A percentile compares a stretch with the other conserved stretches of the same genome.
Conservation (phyloP, 2,888 invertebrate genomes). For the Callimorpha dominula region DNA sequence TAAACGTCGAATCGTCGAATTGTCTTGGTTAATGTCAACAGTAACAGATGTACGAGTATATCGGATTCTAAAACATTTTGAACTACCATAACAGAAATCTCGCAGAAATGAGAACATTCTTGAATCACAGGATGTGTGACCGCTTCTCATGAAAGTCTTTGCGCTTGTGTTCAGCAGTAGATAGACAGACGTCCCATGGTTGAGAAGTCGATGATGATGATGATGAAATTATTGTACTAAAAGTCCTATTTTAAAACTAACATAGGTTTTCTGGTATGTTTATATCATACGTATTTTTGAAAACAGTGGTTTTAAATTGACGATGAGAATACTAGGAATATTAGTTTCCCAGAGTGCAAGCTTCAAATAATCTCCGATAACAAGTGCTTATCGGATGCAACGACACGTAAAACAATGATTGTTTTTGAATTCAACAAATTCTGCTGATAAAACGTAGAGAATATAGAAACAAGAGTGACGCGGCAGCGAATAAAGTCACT, state of each 20-base stretch:
- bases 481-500: background rate
- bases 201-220: too few species aligned
- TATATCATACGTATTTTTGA: background rate
- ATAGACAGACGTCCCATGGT: too few species aligned
- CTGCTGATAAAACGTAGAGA: background rate
- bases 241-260: background rate
- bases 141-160: background rate
- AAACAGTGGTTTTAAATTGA: background rate
- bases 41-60: too few species aligned
- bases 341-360: background rate
- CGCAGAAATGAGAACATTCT: too few species aligned
- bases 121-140: too few species aligned
- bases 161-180: background rate
- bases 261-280: background rate
- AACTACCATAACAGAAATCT: background rate
- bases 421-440: background rate
- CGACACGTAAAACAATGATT: too few species aligned
- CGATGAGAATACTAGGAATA: background rate
- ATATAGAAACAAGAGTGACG: background rate
- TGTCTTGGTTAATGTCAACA: too few species aligned
- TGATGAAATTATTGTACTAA: background rate
- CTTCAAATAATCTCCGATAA: constrained; percentile 4
- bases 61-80: background rate
- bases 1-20: too few species aligned
- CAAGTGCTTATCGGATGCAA: constrained; percentile 9